Conservation (phyloP, 2,797 vertebrate species). For the Perodicticus potto region DNA sequence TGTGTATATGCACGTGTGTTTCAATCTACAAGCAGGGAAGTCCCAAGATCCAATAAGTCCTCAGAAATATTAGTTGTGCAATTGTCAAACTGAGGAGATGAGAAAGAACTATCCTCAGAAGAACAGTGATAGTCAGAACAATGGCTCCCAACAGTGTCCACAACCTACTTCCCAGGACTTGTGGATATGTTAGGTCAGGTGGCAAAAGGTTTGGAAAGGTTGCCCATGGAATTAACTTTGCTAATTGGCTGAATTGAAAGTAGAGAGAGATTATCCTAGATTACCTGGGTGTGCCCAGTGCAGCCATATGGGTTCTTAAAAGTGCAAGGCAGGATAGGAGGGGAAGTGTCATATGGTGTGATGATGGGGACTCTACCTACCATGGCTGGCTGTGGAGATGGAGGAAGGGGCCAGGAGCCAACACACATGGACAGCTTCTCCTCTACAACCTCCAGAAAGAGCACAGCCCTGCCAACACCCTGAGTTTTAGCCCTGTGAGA, state of each 20-base stretch:
- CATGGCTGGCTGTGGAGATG: neutral
- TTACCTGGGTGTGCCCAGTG: neutral
- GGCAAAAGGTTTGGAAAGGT: neutral
- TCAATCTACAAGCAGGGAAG: neutral
- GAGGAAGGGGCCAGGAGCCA: neutral
- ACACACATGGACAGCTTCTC: neutral
- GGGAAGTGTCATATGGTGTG: neutral
- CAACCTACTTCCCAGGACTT: neutral
- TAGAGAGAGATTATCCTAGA: neutral
- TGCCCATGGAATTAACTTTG: neutral
- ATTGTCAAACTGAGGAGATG: neutral
- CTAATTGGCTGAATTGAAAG: slow-evolving; percentile 21
- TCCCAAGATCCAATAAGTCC: neutral
- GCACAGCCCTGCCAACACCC: neutral
- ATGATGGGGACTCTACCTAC: neutral
- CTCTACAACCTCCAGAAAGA: neutral
- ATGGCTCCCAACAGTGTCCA: neutral
- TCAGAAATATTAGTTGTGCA: neutral
- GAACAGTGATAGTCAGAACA: neutral
- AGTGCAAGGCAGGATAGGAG: neutral
- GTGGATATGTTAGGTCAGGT: neutral
- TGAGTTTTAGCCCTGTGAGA: neutral
- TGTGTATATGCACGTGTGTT: neutral
- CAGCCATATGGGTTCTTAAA: neutral
- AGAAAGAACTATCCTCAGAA: neutral